Evolutionary conservation across 2,113 vertebrate genomes (phyloP).

Genomic region (Verasper variegatus): DNA sequence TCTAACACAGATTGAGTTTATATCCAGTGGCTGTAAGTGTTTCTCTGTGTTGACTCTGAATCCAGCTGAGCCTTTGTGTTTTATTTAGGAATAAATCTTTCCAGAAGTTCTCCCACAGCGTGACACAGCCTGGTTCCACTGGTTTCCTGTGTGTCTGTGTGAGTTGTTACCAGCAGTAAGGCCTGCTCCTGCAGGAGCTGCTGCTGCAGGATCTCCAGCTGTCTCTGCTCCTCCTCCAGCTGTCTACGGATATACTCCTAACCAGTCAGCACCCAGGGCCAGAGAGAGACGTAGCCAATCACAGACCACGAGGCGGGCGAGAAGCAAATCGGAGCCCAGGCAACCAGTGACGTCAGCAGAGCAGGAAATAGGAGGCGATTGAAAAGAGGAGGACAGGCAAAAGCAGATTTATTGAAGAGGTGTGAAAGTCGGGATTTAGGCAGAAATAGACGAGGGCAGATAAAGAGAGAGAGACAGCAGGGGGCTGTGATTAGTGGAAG

Average conservation of each 20-base stretch:
- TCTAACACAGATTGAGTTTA: too few relatives aligned
- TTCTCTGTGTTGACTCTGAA: too few relatives aligned
- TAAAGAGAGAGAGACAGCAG: slow-evolving; percentile 37
- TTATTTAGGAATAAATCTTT: too few relatives aligned
- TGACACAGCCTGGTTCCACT: not conserved
- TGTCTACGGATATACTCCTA: slow-evolving; percentile 99
- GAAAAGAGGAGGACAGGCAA: slow-evolving; percentile 34
- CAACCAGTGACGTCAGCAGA: slow-evolving; percentile 66
- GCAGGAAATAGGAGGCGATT: slow-evolving; percentile 35
- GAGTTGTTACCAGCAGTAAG: slow-evolving; percentile 93
- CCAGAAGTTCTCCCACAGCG: not conserved
- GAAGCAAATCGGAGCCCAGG: slow-evolving; percentile 61
- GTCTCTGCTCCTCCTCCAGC: slow-evolving; percentile 99
- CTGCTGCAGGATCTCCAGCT: slow-evolving; percentile 99
- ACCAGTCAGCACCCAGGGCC: slow-evolving; percentile 57
- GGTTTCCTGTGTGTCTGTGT: slow-evolving; percentile 10
- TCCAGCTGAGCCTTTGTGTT: not conserved
- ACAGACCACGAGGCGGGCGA: slow-evolving; percentile 26
- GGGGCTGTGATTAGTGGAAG: slow-evolving; percentile 34
- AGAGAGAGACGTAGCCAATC: slow-evolving; percentile 68
- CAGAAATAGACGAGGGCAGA: slow-evolving; percentile 27
- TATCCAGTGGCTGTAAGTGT: too few relatives aligned
- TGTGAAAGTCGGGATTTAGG: slow-evolving; percentile 52
- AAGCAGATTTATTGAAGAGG: slow-evolving; percentile 54
- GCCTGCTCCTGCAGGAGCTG: slow-evolving; percentile 99